These are phyloP conservation scores for Sternarchorhynchus goeldii DNA, from an alignment of 2,797 vertebrate species.

Conservation along the genomic window DNA sequence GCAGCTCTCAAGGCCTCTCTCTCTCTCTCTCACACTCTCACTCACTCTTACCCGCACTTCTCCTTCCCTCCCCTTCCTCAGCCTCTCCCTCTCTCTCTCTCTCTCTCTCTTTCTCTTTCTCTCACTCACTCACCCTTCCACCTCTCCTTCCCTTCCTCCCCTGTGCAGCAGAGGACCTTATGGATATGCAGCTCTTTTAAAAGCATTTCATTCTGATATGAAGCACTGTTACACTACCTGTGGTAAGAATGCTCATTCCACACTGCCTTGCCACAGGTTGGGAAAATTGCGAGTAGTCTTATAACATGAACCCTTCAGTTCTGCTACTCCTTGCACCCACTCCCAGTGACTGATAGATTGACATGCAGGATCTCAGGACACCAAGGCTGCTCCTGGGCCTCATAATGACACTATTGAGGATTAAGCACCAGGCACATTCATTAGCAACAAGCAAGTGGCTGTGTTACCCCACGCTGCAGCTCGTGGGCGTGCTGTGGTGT, in stretches of 20 bases:
- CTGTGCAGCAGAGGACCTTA: slow-evolving; percentile 33
- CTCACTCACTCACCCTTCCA: neutral
- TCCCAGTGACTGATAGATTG: neutral
- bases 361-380: neutral
- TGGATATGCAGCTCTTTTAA: slow-evolving; percentile 37
- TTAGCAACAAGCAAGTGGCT: slow-evolving; percentile 41
- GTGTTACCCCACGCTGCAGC: neutral
- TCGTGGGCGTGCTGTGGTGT: no score
- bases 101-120: slow-evolving; percentile 12
- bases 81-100: neutral
- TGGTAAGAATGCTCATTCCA: slow-evolving; percentile 63
- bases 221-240: slow-evolving; percentile 23
- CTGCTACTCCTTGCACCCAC: neutral
- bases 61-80: neutral
- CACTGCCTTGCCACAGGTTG: slow-evolving; percentile 61
- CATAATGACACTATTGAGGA: slow-evolving; percentile 44
- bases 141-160: neutral
- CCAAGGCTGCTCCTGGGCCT: slow-evolving; percentile 24
- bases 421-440: slow-evolving; percentile 39
- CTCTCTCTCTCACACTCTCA: slow-evolving; percentile 17
- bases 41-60: neutral
- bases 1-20: slow-evolving; percentile 34
- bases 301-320: neutral
- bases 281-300: slow-evolving; percentile 65
- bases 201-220: slow-evolving; percentile 43